These are phyloP conservation scores for Ormyrus rosae DNA, from an alignment of 2,888 invertebrate genomes.

Conservation along the genomic window DNA sequence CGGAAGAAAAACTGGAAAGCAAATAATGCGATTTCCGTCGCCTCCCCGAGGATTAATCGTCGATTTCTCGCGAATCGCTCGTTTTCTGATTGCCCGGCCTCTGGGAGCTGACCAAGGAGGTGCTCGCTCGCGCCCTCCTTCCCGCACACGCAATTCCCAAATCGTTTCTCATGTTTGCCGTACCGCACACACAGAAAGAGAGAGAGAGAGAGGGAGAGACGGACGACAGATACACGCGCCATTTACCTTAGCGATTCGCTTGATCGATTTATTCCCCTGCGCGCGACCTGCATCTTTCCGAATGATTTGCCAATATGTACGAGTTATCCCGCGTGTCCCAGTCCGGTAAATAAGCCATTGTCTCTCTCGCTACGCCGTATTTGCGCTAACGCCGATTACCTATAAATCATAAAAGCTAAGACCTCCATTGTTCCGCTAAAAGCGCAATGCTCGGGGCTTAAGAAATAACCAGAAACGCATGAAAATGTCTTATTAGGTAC, in stretches of 20 bases:
- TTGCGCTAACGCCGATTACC: neutral
- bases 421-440: constrained; percentile 15
- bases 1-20: no score
- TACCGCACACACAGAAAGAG: neutral
- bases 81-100: constrained; percentile 63
- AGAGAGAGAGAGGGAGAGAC: neutral
- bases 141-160: constrained; percentile 62
- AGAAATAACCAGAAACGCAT: no score
- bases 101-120: constrained; percentile 63
- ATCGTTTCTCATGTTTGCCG: constrained; percentile 63
- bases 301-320: constrained; percentile 29
- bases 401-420: constrained; percentile 48
- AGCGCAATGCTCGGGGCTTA: no score
- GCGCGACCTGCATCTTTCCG: constrained; percentile 42
- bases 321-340: neutral
- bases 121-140: constrained; percentile 35
- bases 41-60: constrained; percentile 65
- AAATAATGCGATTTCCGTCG: no score
- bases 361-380: neutral
- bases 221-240: constrained; percentile 52
- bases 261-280: constrained; percentile 41
- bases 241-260: constrained; percentile 55
- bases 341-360: constrained; percentile 26
- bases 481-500: no score
- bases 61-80: constrained; percentile 60